Conservation (phyloP, 2,797 vertebrate species). For the Pseudochirops corinnae region DNA sequence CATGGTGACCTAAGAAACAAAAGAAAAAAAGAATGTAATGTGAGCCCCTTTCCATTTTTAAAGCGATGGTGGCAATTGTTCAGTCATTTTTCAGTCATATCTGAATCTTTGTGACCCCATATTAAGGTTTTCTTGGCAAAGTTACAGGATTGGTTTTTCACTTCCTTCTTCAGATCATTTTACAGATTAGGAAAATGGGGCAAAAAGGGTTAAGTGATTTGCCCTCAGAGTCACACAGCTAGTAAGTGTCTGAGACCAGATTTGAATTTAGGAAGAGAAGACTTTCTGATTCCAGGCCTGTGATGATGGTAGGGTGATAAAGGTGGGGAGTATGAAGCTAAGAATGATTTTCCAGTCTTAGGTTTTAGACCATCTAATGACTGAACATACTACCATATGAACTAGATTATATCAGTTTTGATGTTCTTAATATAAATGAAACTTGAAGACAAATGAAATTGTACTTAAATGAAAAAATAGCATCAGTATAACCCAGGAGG, state of each 20-base stretch:
- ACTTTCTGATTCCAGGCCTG: not conserved
- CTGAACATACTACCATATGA: too few relatives aligned
- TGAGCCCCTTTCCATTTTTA: not conserved
- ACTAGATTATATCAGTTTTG: not conserved
- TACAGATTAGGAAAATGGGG: not conserved
- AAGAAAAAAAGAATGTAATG: not conserved
- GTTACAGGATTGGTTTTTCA: not conserved
- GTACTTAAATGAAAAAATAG: not conserved
- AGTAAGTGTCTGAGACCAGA: not conserved
- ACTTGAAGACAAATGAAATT: not conserved
- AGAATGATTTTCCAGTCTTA: not conserved
- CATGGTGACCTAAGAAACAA: not conserved
- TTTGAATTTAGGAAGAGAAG: not conserved
- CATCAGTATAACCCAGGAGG: not conserved
- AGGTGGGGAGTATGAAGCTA: not conserved
- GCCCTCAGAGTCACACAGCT: not conserved
- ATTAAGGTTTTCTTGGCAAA: not conserved
- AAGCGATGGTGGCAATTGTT: not conserved
- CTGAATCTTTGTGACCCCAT: not conserved
- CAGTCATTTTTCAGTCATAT: not conserved
- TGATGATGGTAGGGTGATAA: not conserved
- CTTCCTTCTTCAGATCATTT: not conserved
- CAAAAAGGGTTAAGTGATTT: not conserved
- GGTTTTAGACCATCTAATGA: not conserved
- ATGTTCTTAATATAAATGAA: not conserved